phyloP scores from a whole-genome alignment of 1,140 invertebrate species.

The Dreissena polymorpha region DNA sequence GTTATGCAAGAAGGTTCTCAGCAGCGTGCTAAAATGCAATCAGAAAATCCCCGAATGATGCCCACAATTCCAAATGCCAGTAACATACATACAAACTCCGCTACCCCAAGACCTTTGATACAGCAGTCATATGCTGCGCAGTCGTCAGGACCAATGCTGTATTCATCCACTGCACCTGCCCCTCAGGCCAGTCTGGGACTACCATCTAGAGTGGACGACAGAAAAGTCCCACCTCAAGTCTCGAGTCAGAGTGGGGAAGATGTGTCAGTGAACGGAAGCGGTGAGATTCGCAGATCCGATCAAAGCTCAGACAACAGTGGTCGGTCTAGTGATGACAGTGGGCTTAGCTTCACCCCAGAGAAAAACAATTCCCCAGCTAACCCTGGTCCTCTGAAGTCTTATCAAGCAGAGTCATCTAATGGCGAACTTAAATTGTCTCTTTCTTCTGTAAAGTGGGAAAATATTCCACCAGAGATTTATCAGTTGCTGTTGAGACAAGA shows the following conservation, averaged over 20 bases:
- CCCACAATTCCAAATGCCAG: no score
- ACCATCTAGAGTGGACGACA: slow-evolving; percentile 20
- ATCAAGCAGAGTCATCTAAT: background rate
- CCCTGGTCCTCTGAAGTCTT: slow-evolving; percentile 1
- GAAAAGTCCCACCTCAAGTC: background rate
- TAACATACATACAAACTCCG: background rate
- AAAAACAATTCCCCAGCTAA: slow-evolving; percentile 58
- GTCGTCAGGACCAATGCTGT: background rate
- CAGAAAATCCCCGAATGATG: no score
- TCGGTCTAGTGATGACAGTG: slow-evolving; percentile 74
- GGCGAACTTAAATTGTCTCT: slow-evolving; percentile 24
- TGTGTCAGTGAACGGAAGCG: slow-evolving; percentile 3
- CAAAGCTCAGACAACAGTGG: slow-evolving; percentile 60
- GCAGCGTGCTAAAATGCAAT: no score
- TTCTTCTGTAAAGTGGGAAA: slow-evolving; percentile 65
- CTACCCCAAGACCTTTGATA: background rate
- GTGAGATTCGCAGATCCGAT: slow-evolving; percentile 34
- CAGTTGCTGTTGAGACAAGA: slow-evolving; percentile 73
- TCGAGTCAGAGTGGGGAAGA: slow-evolving; percentile 37
- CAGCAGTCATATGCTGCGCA: background rate
- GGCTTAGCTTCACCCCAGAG: slow-evolving; percentile 73
- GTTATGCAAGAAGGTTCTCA: background rate
- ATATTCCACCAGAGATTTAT: slow-evolving; percentile 72
- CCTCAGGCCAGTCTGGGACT: slow-evolving; percentile 34
- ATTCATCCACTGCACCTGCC: background rate